phyloP scores from a whole-genome alignment of 2,888 invertebrate species.

The Acanthosepion pharaonis region DNA sequence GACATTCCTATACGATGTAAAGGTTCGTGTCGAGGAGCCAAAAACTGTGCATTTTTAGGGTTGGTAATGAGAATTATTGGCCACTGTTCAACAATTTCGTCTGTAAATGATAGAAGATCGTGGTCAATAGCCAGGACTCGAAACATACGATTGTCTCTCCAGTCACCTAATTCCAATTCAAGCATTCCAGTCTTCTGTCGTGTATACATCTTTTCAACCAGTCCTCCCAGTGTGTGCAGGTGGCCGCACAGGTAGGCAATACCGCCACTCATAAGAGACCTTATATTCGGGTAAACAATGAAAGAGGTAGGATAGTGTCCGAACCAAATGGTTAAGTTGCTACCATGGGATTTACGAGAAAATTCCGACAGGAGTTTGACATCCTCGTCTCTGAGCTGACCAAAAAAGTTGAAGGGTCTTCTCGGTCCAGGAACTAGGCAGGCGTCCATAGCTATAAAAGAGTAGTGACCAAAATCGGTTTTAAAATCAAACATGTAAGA shows the following conservation, averaged over 20 bases:
- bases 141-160: slow-evolving; percentile 91
- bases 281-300: slow-evolving; percentile 75
- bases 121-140: slow-evolving; percentile 90
- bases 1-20: slow-evolving; percentile 81
- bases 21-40: slow-evolving; percentile 85
- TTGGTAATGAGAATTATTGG: slow-evolving; percentile 89
- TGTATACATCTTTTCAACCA: slow-evolving; percentile 89
- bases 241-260: slow-evolving; percentile 91
- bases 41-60: slow-evolving; percentile 88
- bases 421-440: slow-evolving; percentile 89
- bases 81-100: slow-evolving; percentile 82
- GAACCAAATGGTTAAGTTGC: slow-evolving; percentile 84
- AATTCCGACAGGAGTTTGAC: slow-evolving; percentile 78
- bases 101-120: slow-evolving; percentile 89
- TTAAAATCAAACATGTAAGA: slow-evolving; percentile 83
- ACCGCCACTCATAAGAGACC: slow-evolving; percentile 75
- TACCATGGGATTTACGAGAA: slow-evolving; percentile 59
- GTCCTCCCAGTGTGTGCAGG: slow-evolving; percentile 87
- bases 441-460: slow-evolving; percentile 91
- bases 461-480: slow-evolving; percentile 77
- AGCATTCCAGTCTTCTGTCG: slow-evolving; percentile 86
- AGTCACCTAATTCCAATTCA: slow-evolving; percentile 92
- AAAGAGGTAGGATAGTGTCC: slow-evolving; percentile 94
- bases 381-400: slow-evolving; percentile 74
- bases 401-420: slow-evolving; percentile 93